Conservation (phyloP, 2,113 vertebrate genomes). For the Sylvilagus bachmani region DNA sequence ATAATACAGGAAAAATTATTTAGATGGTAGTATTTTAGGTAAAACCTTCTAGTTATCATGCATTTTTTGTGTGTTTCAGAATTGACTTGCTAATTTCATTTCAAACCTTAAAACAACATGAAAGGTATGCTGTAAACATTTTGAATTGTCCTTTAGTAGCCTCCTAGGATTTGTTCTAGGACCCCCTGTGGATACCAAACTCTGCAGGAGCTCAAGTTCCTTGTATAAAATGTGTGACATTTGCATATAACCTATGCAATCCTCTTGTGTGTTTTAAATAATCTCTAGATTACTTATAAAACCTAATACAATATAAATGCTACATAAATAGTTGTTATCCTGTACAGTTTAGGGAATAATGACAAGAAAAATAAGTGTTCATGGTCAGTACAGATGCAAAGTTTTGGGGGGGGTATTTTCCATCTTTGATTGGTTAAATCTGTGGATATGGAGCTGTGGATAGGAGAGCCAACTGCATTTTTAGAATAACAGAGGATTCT, state of each 20-base stretch:
- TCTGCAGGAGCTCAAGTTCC: neutral
- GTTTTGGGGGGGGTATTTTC: neutral
- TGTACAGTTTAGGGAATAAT: neutral
- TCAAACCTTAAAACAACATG: slow-evolving; percentile 38
- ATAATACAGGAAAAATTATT: neutral
- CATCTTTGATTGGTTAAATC: neutral
- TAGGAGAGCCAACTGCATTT: neutral
- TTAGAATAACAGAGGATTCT: neutral
- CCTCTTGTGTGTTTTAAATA: neutral
- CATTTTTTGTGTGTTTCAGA: neutral
- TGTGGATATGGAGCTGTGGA: neutral
- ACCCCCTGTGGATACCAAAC: neutral
- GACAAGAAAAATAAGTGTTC: neutral
- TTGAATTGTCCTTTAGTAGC: neutral
- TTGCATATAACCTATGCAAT: neutral
- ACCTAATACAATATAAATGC: neutral
- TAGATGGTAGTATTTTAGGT: slow-evolving; percentile 13
- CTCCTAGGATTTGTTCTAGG: too few relatives aligned
- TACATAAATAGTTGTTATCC: neutral
- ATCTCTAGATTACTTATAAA: neutral
- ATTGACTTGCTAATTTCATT: slow-evolving; percentile 48
- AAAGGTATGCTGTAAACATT: neutral
- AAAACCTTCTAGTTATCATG: neutral
- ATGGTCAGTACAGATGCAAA: neutral
- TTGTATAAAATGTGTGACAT: neutral